Evolutionary conservation across 2,888 invertebrate species (phyloP).

Genomic region (Tetragonisca angustula): DNA sequence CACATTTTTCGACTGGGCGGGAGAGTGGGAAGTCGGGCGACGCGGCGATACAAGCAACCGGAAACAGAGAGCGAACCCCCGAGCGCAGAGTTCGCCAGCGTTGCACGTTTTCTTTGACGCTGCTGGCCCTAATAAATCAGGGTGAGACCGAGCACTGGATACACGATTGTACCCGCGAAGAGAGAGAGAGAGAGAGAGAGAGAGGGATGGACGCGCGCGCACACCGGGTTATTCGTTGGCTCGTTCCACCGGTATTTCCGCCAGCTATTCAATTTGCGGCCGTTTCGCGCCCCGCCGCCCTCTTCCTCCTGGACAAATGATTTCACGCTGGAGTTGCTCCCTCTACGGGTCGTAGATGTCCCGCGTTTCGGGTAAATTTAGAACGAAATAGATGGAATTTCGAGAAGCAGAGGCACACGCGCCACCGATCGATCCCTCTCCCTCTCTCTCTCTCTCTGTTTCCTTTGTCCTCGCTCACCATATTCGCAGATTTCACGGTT

Average conservation of each 20-base stretch:
- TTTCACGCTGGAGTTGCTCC: conserved; percentile 73
- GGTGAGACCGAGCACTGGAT: conserved; percentile 57
- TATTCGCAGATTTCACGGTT: conserved; percentile 30
- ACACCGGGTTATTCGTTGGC: conserved; percentile 75
- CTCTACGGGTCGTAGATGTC: conserved; percentile 68
- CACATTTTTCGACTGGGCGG: conserved; percentile 26
- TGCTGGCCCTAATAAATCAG: conserved; percentile 70
- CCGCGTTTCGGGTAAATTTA: conserved; percentile 58
- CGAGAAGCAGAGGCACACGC: conserved; percentile 15
- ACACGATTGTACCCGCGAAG: conserved; percentile 40
- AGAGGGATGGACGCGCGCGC: conserved; percentile 36
- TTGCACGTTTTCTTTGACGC: conserved; percentile 66
- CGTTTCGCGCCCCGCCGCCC: conserved; percentile 71
- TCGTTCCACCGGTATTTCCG: conserved; percentile 76
- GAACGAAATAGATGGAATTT: conserved; percentile 56
- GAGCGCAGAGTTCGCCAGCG: neutral
- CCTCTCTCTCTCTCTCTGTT: neutral
- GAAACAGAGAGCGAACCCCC: conserved; percentile 13
- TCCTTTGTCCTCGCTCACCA: neutral
- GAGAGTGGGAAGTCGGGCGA: neutral
- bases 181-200: conserved; percentile 14
- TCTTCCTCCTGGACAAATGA: conserved; percentile 75
- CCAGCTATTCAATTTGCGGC: conserved; percentile 78
- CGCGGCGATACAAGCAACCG: conserved; percentile 6
- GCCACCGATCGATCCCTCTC: conserved; percentile 23